Evolutionary conservation across 2,797 vertebrate species (phyloP).

Genomic region (Mastacembelus armatus): DNA sequence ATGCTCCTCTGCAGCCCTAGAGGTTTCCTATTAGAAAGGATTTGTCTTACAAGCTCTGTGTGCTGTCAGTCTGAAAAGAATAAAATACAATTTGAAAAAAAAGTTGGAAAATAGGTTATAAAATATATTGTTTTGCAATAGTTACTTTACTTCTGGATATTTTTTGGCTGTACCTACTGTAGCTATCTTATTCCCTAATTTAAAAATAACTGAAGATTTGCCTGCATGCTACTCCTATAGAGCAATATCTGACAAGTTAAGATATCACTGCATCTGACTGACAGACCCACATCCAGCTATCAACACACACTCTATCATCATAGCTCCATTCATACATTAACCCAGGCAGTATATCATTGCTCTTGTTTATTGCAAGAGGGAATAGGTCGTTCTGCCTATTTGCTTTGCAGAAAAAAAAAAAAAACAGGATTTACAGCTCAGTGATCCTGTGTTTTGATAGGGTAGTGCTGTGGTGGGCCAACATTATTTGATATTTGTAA

Average conservation of each 20-base stretch:
- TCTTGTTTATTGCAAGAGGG: conserved; percentile 35
- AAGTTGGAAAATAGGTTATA: neutral
- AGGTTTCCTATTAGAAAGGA: conserved; percentile 79
- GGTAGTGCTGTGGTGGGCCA: conserved; percentile 17
- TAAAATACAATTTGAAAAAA: conserved; percentile 11
- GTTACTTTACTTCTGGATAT: conserved; percentile 18
- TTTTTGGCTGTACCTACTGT: conserved; percentile 14
- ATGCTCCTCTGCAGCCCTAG: conserved; percentile 60
- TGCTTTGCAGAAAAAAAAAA: conserved; percentile 45
- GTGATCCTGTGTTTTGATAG: conserved; percentile 48
- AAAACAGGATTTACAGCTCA: conserved; percentile 59
- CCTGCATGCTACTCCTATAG: conserved; percentile 11
- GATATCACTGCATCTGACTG: conserved; percentile 26
- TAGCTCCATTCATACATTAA: conserved; percentile 36
- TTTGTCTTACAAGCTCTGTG: conserved; percentile 78
- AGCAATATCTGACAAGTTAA: conserved; percentile 5
- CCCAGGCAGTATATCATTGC: conserved; percentile 44
- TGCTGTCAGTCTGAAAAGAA: conserved; percentile 54
- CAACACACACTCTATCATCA: conserved; percentile 23
- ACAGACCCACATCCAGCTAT: conserved; percentile 32
- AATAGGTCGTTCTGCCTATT: conserved; percentile 40
- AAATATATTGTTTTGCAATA: conserved; percentile 22
- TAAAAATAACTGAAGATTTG: conserved; percentile 13
- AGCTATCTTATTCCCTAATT: conserved; percentile 29
- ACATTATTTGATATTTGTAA: conserved; percentile 56